Evolutionary conservation across 2,797 vertebrate species (phyloP).

Genomic region (Limosa lapponica): DNA sequence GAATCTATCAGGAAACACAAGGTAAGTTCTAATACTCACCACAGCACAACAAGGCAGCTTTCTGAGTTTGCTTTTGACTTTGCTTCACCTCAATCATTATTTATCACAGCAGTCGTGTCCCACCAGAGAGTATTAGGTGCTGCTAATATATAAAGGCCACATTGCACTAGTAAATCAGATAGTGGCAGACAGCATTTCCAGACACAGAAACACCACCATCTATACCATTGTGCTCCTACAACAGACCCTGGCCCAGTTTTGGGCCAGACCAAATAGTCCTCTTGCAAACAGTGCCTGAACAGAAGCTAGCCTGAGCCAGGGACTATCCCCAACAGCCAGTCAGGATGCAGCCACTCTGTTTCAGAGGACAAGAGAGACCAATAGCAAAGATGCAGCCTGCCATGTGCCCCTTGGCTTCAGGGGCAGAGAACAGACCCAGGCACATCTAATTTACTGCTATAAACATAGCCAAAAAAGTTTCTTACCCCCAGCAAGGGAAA

Average conservation of each 20-base stretch:
- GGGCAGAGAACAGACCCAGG: neutral
- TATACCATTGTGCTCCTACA: neutral
- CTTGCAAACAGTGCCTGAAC: neutral
- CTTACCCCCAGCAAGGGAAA: neutral
- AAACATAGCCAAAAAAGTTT: neutral
- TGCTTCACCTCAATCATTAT: neutral
- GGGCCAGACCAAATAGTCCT: neutral
- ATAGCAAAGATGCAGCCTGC: rapidly evolving
- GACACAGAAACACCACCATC: neutral
- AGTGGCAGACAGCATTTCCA: neutral
- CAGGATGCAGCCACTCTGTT: neutral
- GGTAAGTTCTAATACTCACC: neutral
- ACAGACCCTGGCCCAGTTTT: neutral
- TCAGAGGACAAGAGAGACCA: neutral
- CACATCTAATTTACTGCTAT: neutral
- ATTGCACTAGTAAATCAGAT: neutral
- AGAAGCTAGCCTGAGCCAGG: neutral
- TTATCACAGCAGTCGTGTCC: neutral
- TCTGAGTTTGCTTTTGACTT: neutral
- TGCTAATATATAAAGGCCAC: neutral
- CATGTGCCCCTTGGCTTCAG: neutral
- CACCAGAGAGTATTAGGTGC: neutral
- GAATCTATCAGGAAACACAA: neutral
- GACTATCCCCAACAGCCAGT: neutral
- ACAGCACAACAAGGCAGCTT: rapidly evolving